Evolutionary conservation across 1,140 invertebrate species (phyloP).

Genomic region (Venustaconcha ellipsiformis): DNA sequence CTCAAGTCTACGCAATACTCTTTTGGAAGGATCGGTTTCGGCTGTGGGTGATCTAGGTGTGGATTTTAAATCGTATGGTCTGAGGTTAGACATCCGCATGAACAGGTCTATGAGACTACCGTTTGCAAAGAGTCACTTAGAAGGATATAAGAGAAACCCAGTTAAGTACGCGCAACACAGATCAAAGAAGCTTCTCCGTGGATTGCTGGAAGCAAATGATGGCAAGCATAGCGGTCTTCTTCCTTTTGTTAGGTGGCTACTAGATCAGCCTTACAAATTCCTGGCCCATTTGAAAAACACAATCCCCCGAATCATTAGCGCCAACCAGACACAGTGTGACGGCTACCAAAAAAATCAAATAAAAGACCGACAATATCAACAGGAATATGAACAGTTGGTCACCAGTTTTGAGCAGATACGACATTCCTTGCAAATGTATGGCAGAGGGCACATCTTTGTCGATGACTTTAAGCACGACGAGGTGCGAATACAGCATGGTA

Average conservation of each 20-base stretch:
- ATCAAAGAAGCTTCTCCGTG: no score
- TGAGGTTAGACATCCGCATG: no score
- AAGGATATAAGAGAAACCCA: no score
- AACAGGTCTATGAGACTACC: no score
- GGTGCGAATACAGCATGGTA: conserved; percentile 15
- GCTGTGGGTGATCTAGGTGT: no score
- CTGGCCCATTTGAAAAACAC: conserved; percentile 12
- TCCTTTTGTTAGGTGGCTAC: conserved; percentile 12
- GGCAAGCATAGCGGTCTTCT: no score
- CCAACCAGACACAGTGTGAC: conserved; percentile 15
- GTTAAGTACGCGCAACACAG: no score
- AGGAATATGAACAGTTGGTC: conserved; percentile 19
- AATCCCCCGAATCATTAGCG: conserved; percentile 22
- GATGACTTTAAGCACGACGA: conserved; percentile 22
- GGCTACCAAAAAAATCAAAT: background rate
- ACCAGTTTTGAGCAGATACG: conserved; percentile 6
- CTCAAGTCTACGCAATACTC: no score
- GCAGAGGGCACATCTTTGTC: conserved; percentile 29
- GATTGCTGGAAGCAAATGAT: no score
- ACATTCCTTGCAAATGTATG: conserved; percentile 15
- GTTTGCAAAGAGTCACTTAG: no score
- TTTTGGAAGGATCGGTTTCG: no score
- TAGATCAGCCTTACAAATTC: conserved; percentile 21
- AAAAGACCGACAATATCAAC: conserved; percentile 10
- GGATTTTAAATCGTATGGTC: no score